Percentiles rank a stretch among this genome's conserved stretches.
Conservation (phyloP, 2,888 invertebrate genomes). For the Deilephila elpenor region DNA sequence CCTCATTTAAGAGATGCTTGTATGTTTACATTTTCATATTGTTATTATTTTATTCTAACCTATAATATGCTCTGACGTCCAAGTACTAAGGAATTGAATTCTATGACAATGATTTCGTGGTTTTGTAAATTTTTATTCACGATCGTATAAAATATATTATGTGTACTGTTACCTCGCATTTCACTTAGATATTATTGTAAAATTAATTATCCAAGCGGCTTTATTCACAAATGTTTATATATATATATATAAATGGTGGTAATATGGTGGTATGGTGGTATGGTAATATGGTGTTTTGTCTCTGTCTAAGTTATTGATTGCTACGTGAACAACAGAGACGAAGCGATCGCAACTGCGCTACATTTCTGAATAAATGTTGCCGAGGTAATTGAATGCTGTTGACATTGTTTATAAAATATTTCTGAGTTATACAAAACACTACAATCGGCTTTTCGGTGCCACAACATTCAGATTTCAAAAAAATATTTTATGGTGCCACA, state of each 20-base stretch:
- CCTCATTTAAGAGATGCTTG: no score
- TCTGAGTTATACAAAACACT: background rate
- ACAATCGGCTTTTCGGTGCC: background rate
- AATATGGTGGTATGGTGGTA: no score
- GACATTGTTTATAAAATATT: background rate
- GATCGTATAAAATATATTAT: background rate
- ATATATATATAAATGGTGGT: no score
- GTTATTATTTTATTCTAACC: no score
- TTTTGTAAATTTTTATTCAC: background rate
- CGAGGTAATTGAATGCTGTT: background rate
- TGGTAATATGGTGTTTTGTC: no score
- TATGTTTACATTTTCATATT: no score
- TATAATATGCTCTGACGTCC: background rate
- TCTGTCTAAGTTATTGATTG: no score
- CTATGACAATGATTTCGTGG: background rate
- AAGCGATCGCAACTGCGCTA: no score
- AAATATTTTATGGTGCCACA: no score
- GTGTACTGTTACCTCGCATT: slow-evolving; percentile 4
- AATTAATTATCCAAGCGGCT: background rate
- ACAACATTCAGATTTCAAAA: background rate
- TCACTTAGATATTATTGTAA: background rate
- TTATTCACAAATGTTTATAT: background rate
- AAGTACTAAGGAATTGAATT: slow-evolving; percentile 1
- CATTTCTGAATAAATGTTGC: background rate
- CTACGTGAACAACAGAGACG: no score